Evolutionary conservation across 1,140 invertebrate genomes (phyloP).

Genomic region (Ostrea edulis): DNA sequence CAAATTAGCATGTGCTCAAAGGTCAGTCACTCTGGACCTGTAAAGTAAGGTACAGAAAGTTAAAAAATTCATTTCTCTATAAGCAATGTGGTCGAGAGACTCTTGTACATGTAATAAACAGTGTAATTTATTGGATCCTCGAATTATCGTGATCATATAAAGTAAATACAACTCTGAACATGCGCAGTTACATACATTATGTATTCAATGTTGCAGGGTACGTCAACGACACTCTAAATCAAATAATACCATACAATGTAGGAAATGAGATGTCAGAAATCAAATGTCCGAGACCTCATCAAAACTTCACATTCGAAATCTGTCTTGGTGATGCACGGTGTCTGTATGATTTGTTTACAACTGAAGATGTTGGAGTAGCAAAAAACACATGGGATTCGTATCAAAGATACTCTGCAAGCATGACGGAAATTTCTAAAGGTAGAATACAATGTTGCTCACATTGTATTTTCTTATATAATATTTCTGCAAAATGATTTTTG

Average conservation of each 20-base stretch:
- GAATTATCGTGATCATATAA: too few relatives aligned
- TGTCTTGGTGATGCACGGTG: neutral
- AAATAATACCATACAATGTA: neutral
- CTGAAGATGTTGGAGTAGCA: neutral
- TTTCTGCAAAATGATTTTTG: neutral
- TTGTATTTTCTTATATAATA: neutral
- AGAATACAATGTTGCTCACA: neutral
- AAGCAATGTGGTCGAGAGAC: too few relatives aligned
- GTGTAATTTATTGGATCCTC: too few relatives aligned
- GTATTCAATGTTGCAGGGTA: neutral
- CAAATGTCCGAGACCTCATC: neutral
- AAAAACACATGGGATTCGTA: neutral
- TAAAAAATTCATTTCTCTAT: too few relatives aligned
- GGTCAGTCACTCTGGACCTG: too few relatives aligned
- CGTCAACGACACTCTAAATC: neutral
- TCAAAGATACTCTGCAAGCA: neutral
- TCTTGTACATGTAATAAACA: too few relatives aligned
- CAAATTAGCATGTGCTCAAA: too few relatives aligned
- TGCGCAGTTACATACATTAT: too few relatives aligned
- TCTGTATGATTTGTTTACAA: constrained; percentile 2
- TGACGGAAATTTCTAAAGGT: neutral
- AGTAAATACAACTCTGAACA: too few relatives aligned
- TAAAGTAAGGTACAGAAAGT: too few relatives aligned
- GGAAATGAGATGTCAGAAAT: neutral
- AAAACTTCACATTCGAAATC: neutral